Evolutionary conservation across 2,113 vertebrate species (phyloP), one percentile per base, ranked within the genome.

Genomic region (Lycocorax pyrrhopterus): DNA sequence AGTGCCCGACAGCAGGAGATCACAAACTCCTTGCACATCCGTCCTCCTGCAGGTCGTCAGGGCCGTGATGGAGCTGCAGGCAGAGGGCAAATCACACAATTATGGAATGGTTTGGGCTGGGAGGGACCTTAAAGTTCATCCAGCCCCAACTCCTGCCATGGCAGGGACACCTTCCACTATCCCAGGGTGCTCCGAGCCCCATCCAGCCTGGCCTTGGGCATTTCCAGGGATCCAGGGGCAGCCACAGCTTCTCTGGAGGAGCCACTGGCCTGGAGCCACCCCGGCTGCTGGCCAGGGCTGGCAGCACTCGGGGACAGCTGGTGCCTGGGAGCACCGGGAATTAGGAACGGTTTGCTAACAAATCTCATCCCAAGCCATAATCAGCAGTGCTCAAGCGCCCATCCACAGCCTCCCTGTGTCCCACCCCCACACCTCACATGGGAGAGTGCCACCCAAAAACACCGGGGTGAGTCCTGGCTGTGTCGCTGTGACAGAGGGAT

Each of bases 291-390:
- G 63, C 17, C 4, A 13, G 37, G 55, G 51, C 60, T 96, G 94
- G 94, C 95, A 89, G 9, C 12, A 2, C 9, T 59, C 4, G 0
- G 15, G 83, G 95, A 56, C 96, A 96, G 86, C 73, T 96, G 95
- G 79, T 12, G 72, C 63, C 84, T 52, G 63, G 64, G 75, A 75
- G 68, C 2, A 0, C 16, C 0, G 8, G 60, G 83, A 92, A 96
- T 96, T 71, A 82, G 76, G 56, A 74, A 69, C 0, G 14, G 85
- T 96, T 95, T 87, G 89, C 77, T 93, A 69, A 96, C 89, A 92
- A 92, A 87, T 49, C 59, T 52, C 58, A 25, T 74, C 39, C 41
- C 74, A 12, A 87, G 43, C 35, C 51, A 8, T 8, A 26, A 77
- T 3, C 56, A 78, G 69, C 88, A 21, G 81, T 5, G 46, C 46